These are phyloP conservation scores for Carassius auratus DNA, from an alignment of 2,113 vertebrate genomes.

Conservation along the genomic window DNA sequence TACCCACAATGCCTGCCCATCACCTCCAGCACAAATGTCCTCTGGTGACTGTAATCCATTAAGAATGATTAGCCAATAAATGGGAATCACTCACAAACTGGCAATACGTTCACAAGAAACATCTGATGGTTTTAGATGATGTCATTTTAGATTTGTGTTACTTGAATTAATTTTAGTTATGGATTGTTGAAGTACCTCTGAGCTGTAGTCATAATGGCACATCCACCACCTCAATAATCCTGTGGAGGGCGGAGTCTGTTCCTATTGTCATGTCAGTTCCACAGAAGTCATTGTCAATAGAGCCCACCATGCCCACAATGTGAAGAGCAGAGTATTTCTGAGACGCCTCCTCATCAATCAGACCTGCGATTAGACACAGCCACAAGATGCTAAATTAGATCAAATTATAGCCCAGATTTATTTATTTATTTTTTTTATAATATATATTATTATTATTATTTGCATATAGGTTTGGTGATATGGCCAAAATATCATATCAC, in stretches of 20 bases:
- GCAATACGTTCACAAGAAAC: neutral
- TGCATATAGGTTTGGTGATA: too few relatives aligned
- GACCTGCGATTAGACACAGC: slow-evolving; percentile 70
- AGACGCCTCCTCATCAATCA: slow-evolving; percentile 78
- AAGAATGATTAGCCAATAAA: neutral
- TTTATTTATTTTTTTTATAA: neutral
- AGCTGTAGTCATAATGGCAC: slow-evolving; percentile 98
- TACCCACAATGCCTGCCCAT: slow-evolving; percentile 99
- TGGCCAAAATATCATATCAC: too few relatives aligned
- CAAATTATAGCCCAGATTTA: neutral
- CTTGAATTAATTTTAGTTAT: neutral
- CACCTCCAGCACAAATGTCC: slow-evolving; percentile 81
- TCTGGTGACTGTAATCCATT: slow-evolving; percentile 75
- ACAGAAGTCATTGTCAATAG: slow-evolving; percentile 98
- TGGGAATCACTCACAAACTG: neutral
- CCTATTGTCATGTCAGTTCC: slow-evolving; percentile 99
- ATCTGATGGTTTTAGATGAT: too few relatives aligned
- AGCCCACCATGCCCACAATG: slow-evolving; percentile 98
- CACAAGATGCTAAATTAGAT: neutral
- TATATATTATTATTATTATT: too few relatives aligned
- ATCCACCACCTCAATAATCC: slow-evolving; percentile 97
- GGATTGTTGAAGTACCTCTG: slow-evolving; percentile 81
- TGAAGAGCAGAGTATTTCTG: slow-evolving; percentile 85
- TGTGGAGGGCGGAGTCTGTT: slow-evolving; percentile 93
- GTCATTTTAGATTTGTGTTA: neutral